Evolutionary conservation across 2,888 invertebrate genomes (phyloP), one percentile per base, ranked within the genome.

Genomic region (Fissipunctia ypsillon): DNA sequence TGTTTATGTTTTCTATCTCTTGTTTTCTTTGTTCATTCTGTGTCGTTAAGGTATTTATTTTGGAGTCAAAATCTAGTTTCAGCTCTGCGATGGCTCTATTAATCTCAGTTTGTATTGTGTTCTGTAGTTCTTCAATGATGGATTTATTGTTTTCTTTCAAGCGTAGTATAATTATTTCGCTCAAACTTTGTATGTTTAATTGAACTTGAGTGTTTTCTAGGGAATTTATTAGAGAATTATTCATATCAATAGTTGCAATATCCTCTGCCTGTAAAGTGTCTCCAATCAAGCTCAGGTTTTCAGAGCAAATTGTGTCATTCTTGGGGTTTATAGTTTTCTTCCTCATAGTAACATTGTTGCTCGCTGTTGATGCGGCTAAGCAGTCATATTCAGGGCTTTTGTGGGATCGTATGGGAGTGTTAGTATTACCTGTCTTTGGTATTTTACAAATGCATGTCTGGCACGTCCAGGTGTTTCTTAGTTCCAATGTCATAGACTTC

Each of bases 21-120:
- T 41, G 60, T 10, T 60, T 60, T 60, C 60, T 60, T 25, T 41
- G 60, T n/a, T 60, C 16, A 10, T 38, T 60, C 16, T 60, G 60
- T 14, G 10, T 25, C 5, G 38, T 10, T 60, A 41, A 5, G 5
- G 19, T 41, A 41, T 60, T 25, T 9, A 38, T 60, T 38, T 60
- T 60, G n/a, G 35, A 60, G 9, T 60, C 38, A 60, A 60, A 19
- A 41, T 64, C 31, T 41, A 52, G 25, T 28, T 41, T 52, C 19
- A n/a, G n/a, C n/a, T 48, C n/a, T 3, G 48, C 10, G 1, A 48
- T 48, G 48, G 48, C 10, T 48, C 48, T 48, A n/a, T 48, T 48
- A n/a, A 48, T 48, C 22, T 48, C 48, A 0, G 48, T n/a, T n/a
- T 48, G 48, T 48, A 48, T 48, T n/a, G 48, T 48, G 48, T n/a